Percentiles rank a stretch among this genome's conserved stretches.
These are phyloP conservation scores for Poeciliopsis paucimaculata DNA, from an alignment of 2,797 vertebrate species.

Conservation along the genomic window DNA sequence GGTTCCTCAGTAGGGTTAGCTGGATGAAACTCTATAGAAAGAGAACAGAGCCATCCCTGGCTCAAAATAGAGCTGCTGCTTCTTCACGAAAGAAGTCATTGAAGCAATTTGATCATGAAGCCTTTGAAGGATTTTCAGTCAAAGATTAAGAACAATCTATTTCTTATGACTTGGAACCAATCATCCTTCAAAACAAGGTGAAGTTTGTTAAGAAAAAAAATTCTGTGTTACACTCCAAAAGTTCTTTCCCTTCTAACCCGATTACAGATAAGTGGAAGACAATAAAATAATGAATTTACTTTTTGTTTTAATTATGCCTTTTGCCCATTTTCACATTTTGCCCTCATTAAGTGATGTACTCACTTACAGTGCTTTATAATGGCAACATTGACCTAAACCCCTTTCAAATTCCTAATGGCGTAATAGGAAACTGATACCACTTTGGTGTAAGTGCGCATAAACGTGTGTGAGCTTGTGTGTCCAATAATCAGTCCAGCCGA, in stretches of 20 bases:
- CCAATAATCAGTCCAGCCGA: slow-evolving; percentile 68
- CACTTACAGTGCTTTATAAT: neutral
- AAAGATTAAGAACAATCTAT: neutral
- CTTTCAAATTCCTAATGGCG: slow-evolving; percentile 16
- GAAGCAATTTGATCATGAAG: neutral
- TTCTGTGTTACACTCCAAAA: neutral
- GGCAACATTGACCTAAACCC: neutral
- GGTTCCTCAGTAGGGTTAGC: neutral
- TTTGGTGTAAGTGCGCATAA: slow-evolving; percentile 21
- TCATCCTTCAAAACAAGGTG: neutral
- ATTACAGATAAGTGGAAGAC: neutral
- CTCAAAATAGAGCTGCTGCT: neutral
- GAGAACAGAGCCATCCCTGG: neutral
- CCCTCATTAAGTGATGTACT: neutral
- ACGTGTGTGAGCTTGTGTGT: slow-evolving; percentile 42
- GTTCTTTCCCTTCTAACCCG: neutral
- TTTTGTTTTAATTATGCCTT: neutral
- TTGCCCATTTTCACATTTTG: neutral
- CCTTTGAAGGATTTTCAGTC: neutral
- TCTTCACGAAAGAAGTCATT: neutral
- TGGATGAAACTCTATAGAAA: neutral
- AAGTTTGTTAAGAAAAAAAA: neutral
- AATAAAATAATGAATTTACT: neutral
- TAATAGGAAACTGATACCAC: slow-evolving; percentile 19
- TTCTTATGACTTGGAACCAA: neutral